A percentile compares a stretch with the other conserved stretches of the same genome.
Conservation (phyloP, 2,113 vertebrate genomes). For the Lophochroa leadbeateri region DNA sequence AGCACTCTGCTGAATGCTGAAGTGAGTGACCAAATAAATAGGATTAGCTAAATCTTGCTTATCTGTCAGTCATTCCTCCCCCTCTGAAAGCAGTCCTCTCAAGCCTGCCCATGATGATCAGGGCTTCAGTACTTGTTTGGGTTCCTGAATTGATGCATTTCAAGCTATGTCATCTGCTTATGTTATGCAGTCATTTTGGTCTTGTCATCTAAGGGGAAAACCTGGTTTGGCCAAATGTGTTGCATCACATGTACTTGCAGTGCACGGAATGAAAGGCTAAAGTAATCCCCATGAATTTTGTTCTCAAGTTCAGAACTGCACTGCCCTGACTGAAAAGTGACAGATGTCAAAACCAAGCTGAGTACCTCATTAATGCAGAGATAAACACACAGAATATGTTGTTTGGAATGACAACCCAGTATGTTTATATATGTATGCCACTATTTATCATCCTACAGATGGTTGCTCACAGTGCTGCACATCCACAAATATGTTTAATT, state of each 20-base stretch:
- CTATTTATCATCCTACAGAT: conserved; percentile 26
- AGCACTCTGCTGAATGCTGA: background rate
- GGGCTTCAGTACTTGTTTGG: background rate
- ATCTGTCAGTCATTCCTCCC: background rate
- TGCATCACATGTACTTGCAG: background rate
- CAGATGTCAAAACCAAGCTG: conserved; percentile 36
- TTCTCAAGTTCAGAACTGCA: background rate
- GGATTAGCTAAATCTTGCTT: background rate
- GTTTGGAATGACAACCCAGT: conserved; percentile 25
- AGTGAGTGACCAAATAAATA: conserved; percentile 21
- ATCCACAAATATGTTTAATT: conserved; percentile 49
- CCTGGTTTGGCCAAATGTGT: background rate
- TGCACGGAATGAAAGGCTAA: background rate
- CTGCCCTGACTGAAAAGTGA: background rate
- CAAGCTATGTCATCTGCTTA: background rate
- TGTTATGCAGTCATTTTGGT: background rate
- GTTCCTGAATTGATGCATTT: background rate
- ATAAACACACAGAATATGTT: conserved; percentile 53
- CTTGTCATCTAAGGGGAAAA: background rate
- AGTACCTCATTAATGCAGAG: conserved; percentile 46
- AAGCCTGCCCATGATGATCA: background rate
- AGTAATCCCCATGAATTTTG: background rate
- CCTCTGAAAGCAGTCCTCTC: background rate
- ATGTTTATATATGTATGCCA: conserved; percentile 29
- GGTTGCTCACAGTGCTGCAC: conserved; percentile 17